Conservation (phyloP, 2,113 vertebrate species). For the Callopanchax toddi region DNA sequence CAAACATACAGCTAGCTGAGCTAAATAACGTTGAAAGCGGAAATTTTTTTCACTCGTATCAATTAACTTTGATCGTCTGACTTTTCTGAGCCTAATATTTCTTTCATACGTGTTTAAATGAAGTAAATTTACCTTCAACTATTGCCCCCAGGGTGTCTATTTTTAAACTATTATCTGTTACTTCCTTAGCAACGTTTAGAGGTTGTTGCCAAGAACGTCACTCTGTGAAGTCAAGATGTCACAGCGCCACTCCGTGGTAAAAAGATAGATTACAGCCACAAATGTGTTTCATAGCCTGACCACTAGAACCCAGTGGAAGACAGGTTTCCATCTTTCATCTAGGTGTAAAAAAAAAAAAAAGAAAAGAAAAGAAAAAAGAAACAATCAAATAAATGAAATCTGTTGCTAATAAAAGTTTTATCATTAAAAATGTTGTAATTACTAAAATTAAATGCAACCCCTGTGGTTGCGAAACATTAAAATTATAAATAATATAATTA, state of each 20-base stretch:
- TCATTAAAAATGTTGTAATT: too few species aligned
- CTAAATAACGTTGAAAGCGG: constrained; percentile 28
- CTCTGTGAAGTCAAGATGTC: neutral
- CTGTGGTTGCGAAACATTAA: too few species aligned
- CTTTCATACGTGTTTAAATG: neutral
- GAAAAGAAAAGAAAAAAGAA: too few species aligned
- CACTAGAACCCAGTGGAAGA: too few species aligned
- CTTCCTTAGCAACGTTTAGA: constrained; percentile 78
- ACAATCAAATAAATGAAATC: too few species aligned
- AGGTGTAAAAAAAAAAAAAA: too few species aligned
- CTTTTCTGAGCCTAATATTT: neutral
- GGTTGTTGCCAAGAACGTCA: constrained; percentile 54
- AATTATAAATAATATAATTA: too few species aligned
- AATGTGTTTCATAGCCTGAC: too few species aligned
- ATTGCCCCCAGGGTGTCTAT: neutral
- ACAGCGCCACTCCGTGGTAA: constrained; percentile 26
- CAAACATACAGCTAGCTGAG: constrained; percentile 11
- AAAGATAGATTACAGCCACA: neutral
- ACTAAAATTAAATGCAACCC: too few species aligned
- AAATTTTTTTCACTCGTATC: neutral
- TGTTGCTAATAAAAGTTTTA: too few species aligned
- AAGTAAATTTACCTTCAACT: constrained; percentile 30
- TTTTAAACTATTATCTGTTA: constrained; percentile 11
- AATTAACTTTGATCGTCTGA: neutral
- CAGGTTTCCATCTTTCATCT: too few species aligned